Base-by-base conservation (phyloP, 2,113 vertebrate genomes). In the Copsychus sechellarum region DNA sequence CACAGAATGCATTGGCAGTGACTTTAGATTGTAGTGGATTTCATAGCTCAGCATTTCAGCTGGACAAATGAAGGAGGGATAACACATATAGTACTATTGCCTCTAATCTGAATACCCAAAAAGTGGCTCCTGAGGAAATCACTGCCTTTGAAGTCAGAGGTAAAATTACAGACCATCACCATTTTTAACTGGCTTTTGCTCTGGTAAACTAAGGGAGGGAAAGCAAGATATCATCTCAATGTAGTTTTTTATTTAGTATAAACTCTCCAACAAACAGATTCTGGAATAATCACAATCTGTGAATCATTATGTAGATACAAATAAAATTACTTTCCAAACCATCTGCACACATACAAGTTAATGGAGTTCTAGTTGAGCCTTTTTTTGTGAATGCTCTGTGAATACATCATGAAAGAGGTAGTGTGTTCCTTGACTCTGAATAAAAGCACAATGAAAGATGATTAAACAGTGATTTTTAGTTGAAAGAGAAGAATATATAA, bases 291-390 rank as follows among this genome's bases (percentile, higher is more conserved):
- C 57, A 62, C 34, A 71, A 25, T 74, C 51, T 67, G 29, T 90
- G 84, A 56, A 88, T 88, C 57, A 62, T 23, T 51, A 23, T 70
- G 34, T 62, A 51, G 45, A 48, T 70, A 83, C 19, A 90, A 88
- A 95, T 66, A 91, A 93, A 86, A 91, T 84, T 53, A 58, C 14
- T 84, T 91, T 91, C 34, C 42, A 88, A 91, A 60, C 19, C 33
- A 38, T 69, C 60, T 92, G 14, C 66, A 76, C 40, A 17, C 14
- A 66, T 50, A 72, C 15, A 83, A 81, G 50, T 56, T 53, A 84
- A 86, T 40, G 20, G 6, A 80, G 11, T 50, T 79, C 28, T 66
- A 74, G 25, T 19, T 81, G 42, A 80, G 47, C 16, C 3, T 61
- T 81, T 87, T 64, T 73, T 31, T 33, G 33, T 80, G 40, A 82